Conservation (phyloP, 1,140 invertebrate species). For the Hyles euphorbiae region DNA sequence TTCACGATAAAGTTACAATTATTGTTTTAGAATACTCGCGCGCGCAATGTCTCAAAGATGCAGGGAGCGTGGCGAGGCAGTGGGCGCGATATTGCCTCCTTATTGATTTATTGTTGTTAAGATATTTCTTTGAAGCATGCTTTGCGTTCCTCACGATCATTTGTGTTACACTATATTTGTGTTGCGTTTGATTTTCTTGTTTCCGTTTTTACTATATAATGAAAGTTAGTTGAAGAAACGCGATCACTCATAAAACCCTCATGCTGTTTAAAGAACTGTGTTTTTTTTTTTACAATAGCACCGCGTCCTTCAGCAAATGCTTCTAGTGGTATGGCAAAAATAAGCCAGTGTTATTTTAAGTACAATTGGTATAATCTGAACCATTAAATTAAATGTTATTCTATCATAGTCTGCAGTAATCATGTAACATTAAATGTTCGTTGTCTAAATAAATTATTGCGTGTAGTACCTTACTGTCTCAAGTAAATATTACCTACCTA, state of each 20-base stretch:
- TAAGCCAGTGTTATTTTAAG: constrained; percentile 31
- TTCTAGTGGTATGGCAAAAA: not conserved
- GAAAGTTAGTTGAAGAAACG: constrained; percentile 5
- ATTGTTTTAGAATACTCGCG: constrained; percentile 30
- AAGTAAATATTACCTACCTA: constrained; percentile 48
- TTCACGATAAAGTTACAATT: constrained; percentile 32
- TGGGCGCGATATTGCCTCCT: too few relatives aligned
- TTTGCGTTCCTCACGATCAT: too few relatives aligned
- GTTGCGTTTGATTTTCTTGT: too few relatives aligned
- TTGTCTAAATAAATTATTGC: constrained; percentile 43
- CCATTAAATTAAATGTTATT: not conserved
- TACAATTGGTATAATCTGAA: constrained; percentile 46
- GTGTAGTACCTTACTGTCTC: constrained; percentile 32
- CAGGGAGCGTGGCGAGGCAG: too few relatives aligned
- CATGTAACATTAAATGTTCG: constrained; percentile 34
- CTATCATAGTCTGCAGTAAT: constrained; percentile 7
- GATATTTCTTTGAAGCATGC: too few relatives aligned
- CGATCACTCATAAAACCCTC: not conserved
- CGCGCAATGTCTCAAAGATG: constrained; percentile 40
- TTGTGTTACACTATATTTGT: too few relatives aligned
- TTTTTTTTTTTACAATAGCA: not conserved
- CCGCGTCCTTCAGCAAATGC: too few relatives aligned
- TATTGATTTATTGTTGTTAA: too few relatives aligned
- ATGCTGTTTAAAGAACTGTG: not conserved
- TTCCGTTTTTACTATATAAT: constrained; percentile 19